Evolutionary conservation across 2,113 vertebrate genomes (phyloP).

Genomic region (Phyllostomus hastatus): DNA sequence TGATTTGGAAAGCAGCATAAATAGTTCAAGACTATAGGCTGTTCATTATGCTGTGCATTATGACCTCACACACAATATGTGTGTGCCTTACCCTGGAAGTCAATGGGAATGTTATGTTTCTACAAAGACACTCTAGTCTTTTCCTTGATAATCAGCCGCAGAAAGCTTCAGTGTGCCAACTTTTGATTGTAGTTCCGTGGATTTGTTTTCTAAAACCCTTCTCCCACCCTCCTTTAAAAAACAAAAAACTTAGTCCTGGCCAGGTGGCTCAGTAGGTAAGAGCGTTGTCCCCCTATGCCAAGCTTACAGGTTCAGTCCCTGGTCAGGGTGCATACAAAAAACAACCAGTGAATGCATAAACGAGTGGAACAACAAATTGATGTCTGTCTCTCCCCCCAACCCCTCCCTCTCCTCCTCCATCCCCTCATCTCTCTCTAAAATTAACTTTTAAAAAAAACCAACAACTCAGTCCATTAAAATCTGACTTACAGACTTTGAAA

Average conservation of each 20-base stretch:
- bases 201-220: slow-evolving; percentile 25
- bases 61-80: neutral
- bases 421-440: too few relatives aligned
- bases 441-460: neutral
- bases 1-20: neutral
- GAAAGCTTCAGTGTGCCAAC: neutral
- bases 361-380: too few relatives aligned
- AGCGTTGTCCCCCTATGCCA: too few relatives aligned
- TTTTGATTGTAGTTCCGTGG: neutral
- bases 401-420: too few relatives aligned
- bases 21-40: neutral
- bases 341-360: too few relatives aligned
- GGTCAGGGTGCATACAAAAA: too few relatives aligned
- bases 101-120: neutral
- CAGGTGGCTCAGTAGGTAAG: too few relatives aligned
- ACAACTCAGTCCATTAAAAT: slow-evolving; percentile 24
- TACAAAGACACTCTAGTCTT: neutral
- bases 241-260: neutral
- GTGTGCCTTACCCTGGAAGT: neutral
- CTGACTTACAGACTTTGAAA: slow-evolving; percentile 27
- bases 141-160: neutral
- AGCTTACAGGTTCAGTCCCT: too few relatives aligned
- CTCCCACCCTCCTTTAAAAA: neutral
- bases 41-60: neutral
- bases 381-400: too few relatives aligned